Conservation (phyloP, 2,797 vertebrate species). For the Schizopygopsis pylzovi region DNA sequence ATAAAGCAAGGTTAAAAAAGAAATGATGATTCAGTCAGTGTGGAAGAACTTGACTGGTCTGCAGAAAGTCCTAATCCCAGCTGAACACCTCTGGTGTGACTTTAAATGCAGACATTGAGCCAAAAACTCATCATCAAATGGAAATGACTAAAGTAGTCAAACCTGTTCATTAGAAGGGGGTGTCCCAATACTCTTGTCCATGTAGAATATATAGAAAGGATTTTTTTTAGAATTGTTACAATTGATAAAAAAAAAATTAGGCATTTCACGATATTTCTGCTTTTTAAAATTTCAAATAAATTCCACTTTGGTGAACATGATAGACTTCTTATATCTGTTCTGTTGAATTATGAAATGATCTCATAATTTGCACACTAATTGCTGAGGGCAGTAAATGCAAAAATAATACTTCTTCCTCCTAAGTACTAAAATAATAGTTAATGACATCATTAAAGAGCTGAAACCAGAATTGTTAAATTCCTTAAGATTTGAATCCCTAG, state of each 20-base stretch:
- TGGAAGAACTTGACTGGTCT: too few species aligned
- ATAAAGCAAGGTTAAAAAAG: too few species aligned
- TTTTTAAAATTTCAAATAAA: neutral
- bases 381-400: neutral
- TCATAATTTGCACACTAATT: neutral
- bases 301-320: neutral
- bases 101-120: too few species aligned
- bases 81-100: too few species aligned
- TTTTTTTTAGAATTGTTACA: too few species aligned
- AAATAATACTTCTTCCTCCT: neutral
- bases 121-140: too few species aligned
- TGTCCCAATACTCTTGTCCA: too few species aligned
- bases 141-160: too few species aligned
- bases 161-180: too few species aligned
- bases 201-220: neutral
- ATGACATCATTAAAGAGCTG: neutral
- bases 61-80: too few species aligned
- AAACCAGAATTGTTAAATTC: neutral
- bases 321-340: neutral
- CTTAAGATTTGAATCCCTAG: neutral
- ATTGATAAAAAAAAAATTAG: too few species aligned
- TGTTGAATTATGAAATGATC: neutral
- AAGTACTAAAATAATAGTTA: neutral
- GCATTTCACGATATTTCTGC: neutral
- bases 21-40: too few species aligned